Percentiles rank a stretch among this genome's conserved stretches.
phyloP scores from a whole-genome alignment of 2,113 vertebrate species.

The Lathamus discolor region DNA sequence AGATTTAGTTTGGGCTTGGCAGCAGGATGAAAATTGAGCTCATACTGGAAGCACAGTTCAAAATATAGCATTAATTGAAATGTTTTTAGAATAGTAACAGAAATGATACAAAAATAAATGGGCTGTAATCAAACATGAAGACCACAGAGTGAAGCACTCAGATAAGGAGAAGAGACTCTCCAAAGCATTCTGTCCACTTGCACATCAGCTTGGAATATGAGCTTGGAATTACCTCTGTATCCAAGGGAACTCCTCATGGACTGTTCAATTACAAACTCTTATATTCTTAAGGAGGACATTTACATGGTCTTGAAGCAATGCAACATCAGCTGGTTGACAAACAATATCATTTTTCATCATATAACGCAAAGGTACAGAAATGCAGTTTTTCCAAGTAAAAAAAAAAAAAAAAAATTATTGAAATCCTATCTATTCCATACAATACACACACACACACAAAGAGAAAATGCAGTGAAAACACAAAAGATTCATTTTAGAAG shows the following conservation, averaged over 20 bases:
- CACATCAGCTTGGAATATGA: background rate
- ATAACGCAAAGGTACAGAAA: background rate
- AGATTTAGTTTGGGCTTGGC: background rate
- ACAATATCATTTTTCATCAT: background rate
- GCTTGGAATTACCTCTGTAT: background rate
- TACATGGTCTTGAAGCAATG: background rate
- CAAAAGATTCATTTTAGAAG: background rate
- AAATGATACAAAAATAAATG: background rate
- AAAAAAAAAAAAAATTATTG: background rate
- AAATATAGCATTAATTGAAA: background rate
- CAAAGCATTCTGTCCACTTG: background rate
- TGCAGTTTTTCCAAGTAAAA: background rate
- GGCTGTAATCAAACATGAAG: background rate
- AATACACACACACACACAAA: background rate
- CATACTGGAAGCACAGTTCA: background rate
- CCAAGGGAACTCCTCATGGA: background rate
- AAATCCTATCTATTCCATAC: background rate
- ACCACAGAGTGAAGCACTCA: background rate
- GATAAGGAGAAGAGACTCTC: background rate
- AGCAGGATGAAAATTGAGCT: background rate
- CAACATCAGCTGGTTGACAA: background rate
- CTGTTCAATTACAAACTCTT: background rate
- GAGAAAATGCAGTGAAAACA: background rate
- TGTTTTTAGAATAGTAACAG: background rate
- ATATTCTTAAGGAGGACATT: background rate